phyloP scores from a whole-genome alignment of 2,113 vertebrate species.

The Mustela lutreola region DNA sequence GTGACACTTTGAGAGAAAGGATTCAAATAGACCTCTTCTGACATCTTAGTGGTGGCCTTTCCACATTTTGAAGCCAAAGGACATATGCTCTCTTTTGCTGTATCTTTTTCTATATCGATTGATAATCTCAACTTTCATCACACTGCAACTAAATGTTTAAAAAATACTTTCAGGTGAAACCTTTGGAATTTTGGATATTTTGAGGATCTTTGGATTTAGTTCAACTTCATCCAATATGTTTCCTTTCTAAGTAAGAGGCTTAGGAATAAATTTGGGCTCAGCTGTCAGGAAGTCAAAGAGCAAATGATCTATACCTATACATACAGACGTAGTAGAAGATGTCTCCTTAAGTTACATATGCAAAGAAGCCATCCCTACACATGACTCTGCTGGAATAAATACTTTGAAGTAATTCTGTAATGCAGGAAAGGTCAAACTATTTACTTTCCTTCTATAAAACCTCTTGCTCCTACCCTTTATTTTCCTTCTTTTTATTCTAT shows the following conservation, averaged over 20 bases:
- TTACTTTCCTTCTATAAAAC: background rate
- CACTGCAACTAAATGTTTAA: background rate
- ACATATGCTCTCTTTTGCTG: background rate
- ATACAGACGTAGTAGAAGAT: background rate
- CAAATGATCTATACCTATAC: background rate
- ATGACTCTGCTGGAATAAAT: background rate
- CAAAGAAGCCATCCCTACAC: background rate
- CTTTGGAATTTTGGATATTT: slow-evolving; percentile 40
- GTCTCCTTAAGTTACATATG: background rate
- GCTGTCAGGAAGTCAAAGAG: slow-evolving; percentile 26
- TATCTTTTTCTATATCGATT: background rate
- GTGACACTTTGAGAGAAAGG: background rate
- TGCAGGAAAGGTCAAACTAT: background rate
- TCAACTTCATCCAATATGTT: slow-evolving; percentile 21
- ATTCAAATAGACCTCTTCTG: background rate
- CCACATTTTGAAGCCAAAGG: background rate
- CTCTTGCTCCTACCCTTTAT: background rate
- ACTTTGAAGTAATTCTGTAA: background rate
- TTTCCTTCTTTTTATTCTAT: background rate
- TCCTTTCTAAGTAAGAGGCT: slow-evolving; percentile 47
- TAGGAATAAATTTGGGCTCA: slow-evolving; percentile 48
- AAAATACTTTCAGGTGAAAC: slow-evolving; percentile 45
- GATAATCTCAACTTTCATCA: background rate
- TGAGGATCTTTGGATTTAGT: slow-evolving; percentile 9
- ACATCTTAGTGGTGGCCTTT: background rate